A percentile compares a stretch with the other conserved stretches of the same genome.
phyloP scores from a whole-genome alignment of 2,797 vertebrate genomes.

The Brachyalestes nurse region DNA sequence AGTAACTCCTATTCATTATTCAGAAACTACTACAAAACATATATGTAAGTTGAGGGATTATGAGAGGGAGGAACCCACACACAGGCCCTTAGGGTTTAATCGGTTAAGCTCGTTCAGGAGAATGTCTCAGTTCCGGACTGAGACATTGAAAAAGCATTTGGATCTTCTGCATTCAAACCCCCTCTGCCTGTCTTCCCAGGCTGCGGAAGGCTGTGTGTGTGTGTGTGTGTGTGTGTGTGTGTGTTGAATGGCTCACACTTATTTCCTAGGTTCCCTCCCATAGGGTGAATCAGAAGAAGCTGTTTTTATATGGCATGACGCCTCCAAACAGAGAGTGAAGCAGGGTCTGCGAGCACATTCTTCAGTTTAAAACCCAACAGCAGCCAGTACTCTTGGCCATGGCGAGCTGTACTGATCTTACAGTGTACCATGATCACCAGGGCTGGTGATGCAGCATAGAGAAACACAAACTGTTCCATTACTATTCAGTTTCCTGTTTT shows the following conservation, averaged over 20 bases:
- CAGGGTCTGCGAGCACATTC: slow-evolving; percentile 54
- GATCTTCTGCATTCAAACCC: background rate
- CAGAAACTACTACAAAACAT: background rate
- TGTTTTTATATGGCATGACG: slow-evolving; percentile 51
- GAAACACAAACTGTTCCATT: slow-evolving; percentile 68
- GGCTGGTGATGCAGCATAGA: slow-evolving; percentile 19
- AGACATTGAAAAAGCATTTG: slow-evolving; percentile 11
- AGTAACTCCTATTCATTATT: background rate
- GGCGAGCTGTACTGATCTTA: slow-evolving; percentile 61
- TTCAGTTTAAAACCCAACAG: slow-evolving; percentile 47
- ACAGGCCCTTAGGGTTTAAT: background rate
- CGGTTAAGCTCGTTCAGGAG: background rate
- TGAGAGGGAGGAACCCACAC: background rate
- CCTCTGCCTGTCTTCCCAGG: slow-evolving; percentile 7
- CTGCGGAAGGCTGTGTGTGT: slow-evolving; percentile 10
- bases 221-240: slow-evolving; percentile 15
- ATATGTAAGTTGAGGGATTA: no score
- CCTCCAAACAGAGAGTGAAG: slow-evolving; percentile 45
- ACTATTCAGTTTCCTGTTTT: slow-evolving; percentile 70
- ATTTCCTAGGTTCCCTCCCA: slow-evolving; percentile 37
- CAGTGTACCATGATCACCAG: slow-evolving; percentile 61
- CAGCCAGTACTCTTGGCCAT: background rate
- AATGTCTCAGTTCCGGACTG: slow-evolving; percentile 8
- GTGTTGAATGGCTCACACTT: slow-evolving; percentile 27
- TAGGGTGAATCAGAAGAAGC: slow-evolving; percentile 39